phyloP scores from a whole-genome alignment of 2,797 vertebrate genomes.

The Alauda arvensis region DNA sequence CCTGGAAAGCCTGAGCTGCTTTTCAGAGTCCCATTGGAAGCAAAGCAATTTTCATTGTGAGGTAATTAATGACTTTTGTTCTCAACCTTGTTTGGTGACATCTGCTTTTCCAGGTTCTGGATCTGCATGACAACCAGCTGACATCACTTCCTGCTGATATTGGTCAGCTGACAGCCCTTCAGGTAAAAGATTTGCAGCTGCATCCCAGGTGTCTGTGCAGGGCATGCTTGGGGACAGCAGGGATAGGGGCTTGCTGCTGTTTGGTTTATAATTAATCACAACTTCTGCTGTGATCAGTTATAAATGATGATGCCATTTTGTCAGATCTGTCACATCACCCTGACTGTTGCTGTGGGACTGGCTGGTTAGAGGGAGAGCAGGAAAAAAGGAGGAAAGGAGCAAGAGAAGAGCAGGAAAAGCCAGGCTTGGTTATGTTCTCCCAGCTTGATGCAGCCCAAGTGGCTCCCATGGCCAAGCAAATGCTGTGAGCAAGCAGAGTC shows the following conservation, averaged over 20 bases:
- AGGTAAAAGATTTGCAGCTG: conserved; percentile 73
- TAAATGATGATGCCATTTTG: neutral
- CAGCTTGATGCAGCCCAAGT: neutral
- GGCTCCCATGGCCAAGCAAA: neutral
- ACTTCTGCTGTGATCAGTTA: neutral
- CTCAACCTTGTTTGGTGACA: neutral
- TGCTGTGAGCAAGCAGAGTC: neutral
- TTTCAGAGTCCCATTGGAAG: neutral
- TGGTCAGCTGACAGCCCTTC: conserved; percentile 81
- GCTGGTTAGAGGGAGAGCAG: neutral
- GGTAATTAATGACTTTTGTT: neutral
- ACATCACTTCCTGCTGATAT: conserved; percentile 83
- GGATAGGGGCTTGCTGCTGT: neutral
- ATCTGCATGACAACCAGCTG: conserved; percentile 90
- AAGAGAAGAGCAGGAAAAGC: neutral
- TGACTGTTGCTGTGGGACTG: neutral
- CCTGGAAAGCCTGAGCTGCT: neutral
- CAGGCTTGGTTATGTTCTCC: neutral
- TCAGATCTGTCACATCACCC: neutral
- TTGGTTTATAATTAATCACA: neutral
- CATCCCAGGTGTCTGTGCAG: neutral
- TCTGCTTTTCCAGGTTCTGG: conserved; percentile 80
- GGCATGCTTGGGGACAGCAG: neutral
- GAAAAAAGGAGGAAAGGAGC: neutral
- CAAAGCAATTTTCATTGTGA: neutral